Evolutionary conservation across 2,113 vertebrate species (phyloP), one percentile per base, ranked within the genome.

Genomic region (Spermophilus dauricus): DNA sequence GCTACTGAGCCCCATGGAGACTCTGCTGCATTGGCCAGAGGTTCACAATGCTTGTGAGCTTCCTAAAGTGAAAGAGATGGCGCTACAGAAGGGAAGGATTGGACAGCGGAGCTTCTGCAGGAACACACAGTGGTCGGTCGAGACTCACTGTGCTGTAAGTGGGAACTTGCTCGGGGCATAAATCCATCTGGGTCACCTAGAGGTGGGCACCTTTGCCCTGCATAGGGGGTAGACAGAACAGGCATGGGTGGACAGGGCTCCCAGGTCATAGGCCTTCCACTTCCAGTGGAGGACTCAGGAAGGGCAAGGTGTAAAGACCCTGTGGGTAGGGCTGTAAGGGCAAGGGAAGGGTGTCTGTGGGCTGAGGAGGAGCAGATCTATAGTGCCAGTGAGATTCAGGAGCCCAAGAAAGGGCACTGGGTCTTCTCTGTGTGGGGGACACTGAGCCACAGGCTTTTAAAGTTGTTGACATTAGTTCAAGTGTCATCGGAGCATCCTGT

Each of bases 11-110:
- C 28, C 28, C 17, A 12, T 39, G 14, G 14, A 80, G 61, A 58
- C n/a, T 51, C 1, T 42, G 0, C 5, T 37, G 26, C 30, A 1
- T 39, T 65, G 32, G 20, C 42, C 48, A 65, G 67, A 17, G 3
- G 45, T 51, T 69, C n/a, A 4, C 1, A 63, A 86, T 4, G 39
- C 67, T 58, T 1, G 1, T 1, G 32, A n/a, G 28, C 63, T 58
- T 88, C 34, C 58, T 24, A 1, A 28, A 26, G 28, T 28, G 12
- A 30, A 56, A 20, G 24, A 2, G 2, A 1, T 24, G 11, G 2
- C 8, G 4, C 13, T 42, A 0, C 0, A 11, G 20, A 32, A 37
- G 10, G 24, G 28, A 80, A 28, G 10, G 8, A 26, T 4, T 1
- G 3, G 56, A 32, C 2, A 28, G 0, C 34, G 8, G 9, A 22